Conservation (phyloP, 2,888 invertebrate genomes). For the Baccha elongata region DNA sequence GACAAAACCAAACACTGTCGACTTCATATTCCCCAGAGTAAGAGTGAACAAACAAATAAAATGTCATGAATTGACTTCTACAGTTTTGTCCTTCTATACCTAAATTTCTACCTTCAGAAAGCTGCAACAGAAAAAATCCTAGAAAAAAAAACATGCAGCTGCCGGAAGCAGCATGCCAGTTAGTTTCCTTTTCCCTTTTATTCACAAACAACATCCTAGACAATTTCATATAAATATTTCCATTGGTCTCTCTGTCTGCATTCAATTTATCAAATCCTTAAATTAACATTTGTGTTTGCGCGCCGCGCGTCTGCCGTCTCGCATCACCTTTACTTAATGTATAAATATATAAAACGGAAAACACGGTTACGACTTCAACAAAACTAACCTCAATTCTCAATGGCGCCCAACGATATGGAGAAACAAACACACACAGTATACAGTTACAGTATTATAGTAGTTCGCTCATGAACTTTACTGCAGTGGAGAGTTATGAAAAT, state of each 20-base stretch:
- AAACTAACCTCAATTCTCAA: conserved; percentile 64
- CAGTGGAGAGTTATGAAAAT: conserved; percentile 72
- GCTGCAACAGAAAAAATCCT: conserved; percentile 13
- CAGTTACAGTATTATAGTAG: conserved; percentile 15
- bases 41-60: conserved; percentile 53
- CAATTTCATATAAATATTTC: conserved; percentile 42
- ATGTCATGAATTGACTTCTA: conserved; percentile 42
- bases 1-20: conserved; percentile 25
- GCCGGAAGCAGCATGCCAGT: conserved; percentile 34
- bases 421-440: conserved; percentile 43
- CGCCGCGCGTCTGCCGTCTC: conserved; percentile 15
- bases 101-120: conserved; percentile 20
- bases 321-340: conserved; percentile 27
- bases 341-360: background rate
- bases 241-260: conserved; percentile 58
- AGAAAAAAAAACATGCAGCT: conserved; percentile 10
- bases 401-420: conserved; percentile 53
- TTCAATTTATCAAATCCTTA: conserved; percentile 70
- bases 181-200: conserved; percentile 12
- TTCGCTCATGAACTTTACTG: conserved; percentile 68
- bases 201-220: conserved; percentile 37
- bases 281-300: conserved; percentile 67
- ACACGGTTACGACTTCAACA: conserved; percentile 46
- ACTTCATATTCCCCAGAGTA: conserved; percentile 11
- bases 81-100: conserved; percentile 11